Evolutionary conservation across 2,113 vertebrate genomes (phyloP).

Genomic region (Corythoichthys haematopterus): DNA sequence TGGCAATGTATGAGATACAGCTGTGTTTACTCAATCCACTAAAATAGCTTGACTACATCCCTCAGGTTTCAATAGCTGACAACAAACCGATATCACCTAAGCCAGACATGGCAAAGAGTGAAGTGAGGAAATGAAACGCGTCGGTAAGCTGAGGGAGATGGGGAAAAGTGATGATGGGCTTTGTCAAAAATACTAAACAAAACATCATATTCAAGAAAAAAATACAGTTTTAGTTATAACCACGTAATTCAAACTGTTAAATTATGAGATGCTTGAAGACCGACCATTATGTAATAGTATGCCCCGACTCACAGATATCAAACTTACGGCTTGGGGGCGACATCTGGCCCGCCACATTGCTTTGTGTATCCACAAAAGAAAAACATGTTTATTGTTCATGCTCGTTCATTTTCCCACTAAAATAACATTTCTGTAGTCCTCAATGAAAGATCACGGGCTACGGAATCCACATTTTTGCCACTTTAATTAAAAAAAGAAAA

Average conservation of each 20-base stretch:
- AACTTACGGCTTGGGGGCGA: too few relatives aligned
- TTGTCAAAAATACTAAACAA: slow-evolving; percentile 1
- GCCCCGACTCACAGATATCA: too few relatives aligned
- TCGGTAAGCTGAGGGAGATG: slow-evolving; percentile 15
- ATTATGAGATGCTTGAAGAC: too few relatives aligned
- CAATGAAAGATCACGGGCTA: too few relatives aligned
- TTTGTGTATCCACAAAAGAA: too few relatives aligned
- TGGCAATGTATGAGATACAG: slow-evolving; percentile 32
- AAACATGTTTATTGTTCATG: too few relatives aligned
- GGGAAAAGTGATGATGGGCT: slow-evolving; percentile 22
- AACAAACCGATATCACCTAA: slow-evolving; percentile 49
- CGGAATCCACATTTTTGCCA: too few relatives aligned
- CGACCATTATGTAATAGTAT: too few relatives aligned
- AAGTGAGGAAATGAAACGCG: not conserved
- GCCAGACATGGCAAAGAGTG: slow-evolving; percentile 20
- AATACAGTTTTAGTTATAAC: not conserved
- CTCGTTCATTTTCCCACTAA: too few relatives aligned
- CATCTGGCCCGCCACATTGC: too few relatives aligned
- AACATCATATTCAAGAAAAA: not conserved
- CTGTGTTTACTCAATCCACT: slow-evolving; percentile 23
- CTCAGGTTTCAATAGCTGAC: slow-evolving; percentile 54
- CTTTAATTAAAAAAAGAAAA: too few relatives aligned
- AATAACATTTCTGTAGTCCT: too few relatives aligned
- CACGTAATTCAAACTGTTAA: not conserved
- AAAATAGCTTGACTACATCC: slow-evolving; percentile 60